Evolutionary conservation across 2,888 invertebrate species (phyloP).

Genomic region (Drosophila colorata): DNA sequence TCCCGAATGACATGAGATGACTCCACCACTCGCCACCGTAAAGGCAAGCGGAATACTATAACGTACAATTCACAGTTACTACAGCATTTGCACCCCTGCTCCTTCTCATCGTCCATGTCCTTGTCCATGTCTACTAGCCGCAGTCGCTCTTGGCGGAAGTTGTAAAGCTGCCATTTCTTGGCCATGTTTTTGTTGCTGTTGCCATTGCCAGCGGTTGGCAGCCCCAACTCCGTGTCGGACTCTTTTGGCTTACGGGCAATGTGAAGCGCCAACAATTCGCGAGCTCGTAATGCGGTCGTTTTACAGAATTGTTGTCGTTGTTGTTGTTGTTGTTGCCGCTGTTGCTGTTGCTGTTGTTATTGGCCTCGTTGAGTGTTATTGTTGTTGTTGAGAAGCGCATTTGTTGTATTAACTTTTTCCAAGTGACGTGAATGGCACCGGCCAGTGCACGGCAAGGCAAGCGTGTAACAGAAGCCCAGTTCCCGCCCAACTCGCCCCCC

Average conservation of each 20-base stretch:
- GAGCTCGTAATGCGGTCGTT: slow-evolving; percentile 80
- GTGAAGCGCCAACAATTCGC: slow-evolving; percentile 71
- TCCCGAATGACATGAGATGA: slow-evolving; percentile 80
- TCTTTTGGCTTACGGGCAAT: slow-evolving; percentile 57
- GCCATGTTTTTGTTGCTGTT: slow-evolving; percentile 56
- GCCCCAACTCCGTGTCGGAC: slow-evolving; percentile 20
- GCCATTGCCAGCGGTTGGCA: slow-evolving; percentile 34
- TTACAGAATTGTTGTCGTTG: slow-evolving; percentile 55
- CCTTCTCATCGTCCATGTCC: background rate
- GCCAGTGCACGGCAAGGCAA: slow-evolving; percentile 38
- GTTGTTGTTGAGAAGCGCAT: slow-evolving; percentile 64
- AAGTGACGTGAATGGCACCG: slow-evolving; percentile 69
- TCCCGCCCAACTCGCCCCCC: slow-evolving; percentile 2
- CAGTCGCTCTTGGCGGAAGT: slow-evolving; percentile 75
- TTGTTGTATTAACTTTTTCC: slow-evolving; percentile 79
- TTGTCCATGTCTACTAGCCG: slow-evolving; percentile 34
- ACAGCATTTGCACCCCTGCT: slow-evolving; percentile 1
- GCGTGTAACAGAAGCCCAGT: slow-evolving; percentile 16
- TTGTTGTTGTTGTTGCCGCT: slow-evolving; percentile 37
- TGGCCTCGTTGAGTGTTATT: slow-evolving; percentile 54
- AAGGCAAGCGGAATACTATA: slow-evolving; percentile 35
- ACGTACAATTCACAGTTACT: slow-evolving; percentile 56
- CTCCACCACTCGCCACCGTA: slow-evolving; percentile 36
- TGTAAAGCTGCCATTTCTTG: slow-evolving; percentile 83
- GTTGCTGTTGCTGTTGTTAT: slow-evolving; percentile 47